A percentile compares a stretch with the other conserved stretches of the same genome.
phyloP scores from a whole-genome alignment of 2,797 vertebrate genomes.

The Rhinatrema bivittatum region DNA sequence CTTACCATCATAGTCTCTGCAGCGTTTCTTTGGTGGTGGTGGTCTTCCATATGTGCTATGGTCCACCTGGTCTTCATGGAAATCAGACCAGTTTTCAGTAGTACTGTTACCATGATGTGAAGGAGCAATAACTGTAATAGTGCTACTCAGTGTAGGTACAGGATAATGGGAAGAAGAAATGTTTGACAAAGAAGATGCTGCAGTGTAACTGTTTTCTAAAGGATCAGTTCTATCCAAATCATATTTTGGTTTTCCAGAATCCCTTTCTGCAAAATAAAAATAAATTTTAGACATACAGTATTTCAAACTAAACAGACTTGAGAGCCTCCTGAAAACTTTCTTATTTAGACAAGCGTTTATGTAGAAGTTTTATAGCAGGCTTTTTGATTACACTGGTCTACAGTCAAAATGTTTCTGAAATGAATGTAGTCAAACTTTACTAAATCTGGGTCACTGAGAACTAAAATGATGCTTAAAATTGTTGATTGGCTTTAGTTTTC shows the following conservation, averaged over 20 bases:
- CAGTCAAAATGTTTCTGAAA: too few species aligned
- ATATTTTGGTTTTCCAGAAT: conserved; percentile 82
- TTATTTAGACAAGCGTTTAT: too few species aligned
- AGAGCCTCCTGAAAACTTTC: too few species aligned
- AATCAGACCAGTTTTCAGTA: conserved; percentile 92
- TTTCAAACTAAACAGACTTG: too few species aligned
- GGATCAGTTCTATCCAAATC: conserved; percentile 78
- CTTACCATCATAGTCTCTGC: conserved; percentile 92
- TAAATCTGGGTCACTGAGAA: too few species aligned
- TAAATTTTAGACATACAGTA: too few species aligned
- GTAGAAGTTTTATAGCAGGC: too few species aligned
- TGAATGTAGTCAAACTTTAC: too few species aligned
- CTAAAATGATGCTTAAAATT: too few species aligned
- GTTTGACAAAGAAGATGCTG: conserved; percentile 67
- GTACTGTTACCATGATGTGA: conserved; percentile 88
- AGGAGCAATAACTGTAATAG: conserved; percentile 91
- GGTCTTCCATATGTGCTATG: conserved; percentile 75
- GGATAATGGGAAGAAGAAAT: conserved; percentile 81
- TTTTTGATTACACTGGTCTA: too few species aligned
- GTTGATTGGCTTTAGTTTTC: too few species aligned
- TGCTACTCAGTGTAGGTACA: conserved; percentile 89
- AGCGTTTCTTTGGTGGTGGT: conserved; percentile 83
- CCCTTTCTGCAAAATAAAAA: conserved; percentile 68
- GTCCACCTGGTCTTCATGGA: conserved; percentile 79
- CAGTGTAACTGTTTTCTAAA: conserved; percentile 71